Evolutionary conservation across 2,888 invertebrate species (phyloP).

Genomic region (Caenorhabditis virilis): DNA sequence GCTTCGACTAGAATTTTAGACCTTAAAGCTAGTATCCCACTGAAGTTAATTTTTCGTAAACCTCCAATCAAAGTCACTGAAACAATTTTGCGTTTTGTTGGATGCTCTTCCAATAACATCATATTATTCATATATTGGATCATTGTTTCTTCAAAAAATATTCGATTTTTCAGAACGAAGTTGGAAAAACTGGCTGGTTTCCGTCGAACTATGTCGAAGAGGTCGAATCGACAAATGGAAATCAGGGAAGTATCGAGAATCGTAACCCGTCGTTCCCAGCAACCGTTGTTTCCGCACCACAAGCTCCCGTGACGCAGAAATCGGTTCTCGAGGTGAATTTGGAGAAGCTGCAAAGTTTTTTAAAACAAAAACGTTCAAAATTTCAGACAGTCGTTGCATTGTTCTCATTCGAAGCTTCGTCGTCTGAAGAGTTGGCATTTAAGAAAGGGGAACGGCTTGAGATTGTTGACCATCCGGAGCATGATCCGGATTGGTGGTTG

Average conservation of each 20-base stretch:
- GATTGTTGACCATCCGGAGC: conserved; percentile 90
- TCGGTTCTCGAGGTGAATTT: conserved; percentile 2
- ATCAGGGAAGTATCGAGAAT: conserved; percentile 36
- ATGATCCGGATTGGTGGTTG: conserved; percentile 98
- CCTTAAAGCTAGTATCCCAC: too few relatives aligned
- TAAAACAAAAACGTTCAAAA: too few relatives aligned
- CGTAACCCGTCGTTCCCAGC: conserved; percentile 17
- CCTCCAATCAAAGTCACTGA: too few relatives aligned
- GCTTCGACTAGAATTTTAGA: too few relatives aligned
- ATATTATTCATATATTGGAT: too few relatives aligned
- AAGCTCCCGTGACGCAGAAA: conserved; percentile 21
- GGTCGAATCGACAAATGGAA: conserved; percentile 42
- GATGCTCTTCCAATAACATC: too few relatives aligned
- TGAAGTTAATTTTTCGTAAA: too few relatives aligned
- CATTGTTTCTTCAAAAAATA: too few relatives aligned
- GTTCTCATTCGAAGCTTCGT: conserved; percentile 75
- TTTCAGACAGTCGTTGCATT: conserved; percentile 54
- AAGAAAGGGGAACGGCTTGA: conserved; percentile 80
- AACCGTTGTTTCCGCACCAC: conserved; percentile 1
- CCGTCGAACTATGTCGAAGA: conserved; percentile 90
- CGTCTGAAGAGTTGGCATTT: conserved; percentile 72
- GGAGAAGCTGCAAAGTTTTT: too few relatives aligned
- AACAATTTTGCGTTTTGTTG: too few relatives aligned
- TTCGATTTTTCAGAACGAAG: conserved; percentile 9
- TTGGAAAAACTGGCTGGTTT: conserved; percentile 82